Evolutionary conservation across 1,140 invertebrate species (phyloP).

Genomic region (Hermatobates lingyangjiaoensis): DNA sequence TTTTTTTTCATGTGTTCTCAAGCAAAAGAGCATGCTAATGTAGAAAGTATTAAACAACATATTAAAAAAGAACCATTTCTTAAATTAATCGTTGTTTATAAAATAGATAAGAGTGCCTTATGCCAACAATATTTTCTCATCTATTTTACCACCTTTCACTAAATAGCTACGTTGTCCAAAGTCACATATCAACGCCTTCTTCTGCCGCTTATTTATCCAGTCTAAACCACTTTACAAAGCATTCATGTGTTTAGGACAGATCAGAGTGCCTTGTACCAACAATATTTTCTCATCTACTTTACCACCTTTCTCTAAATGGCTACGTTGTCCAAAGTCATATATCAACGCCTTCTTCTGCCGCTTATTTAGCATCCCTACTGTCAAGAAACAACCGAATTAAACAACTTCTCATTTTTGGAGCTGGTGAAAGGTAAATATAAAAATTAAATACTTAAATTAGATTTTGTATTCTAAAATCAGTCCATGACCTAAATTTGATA

Average conservation of each 20-base stretch:
- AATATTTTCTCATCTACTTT: not conserved
- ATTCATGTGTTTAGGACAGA: not conserved
- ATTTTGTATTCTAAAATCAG: too few species aligned
- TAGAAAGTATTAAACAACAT: too few species aligned
- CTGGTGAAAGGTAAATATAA: not conserved
- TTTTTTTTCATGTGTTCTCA: too few species aligned
- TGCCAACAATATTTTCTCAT: not conserved
- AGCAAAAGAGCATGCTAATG: too few species aligned
- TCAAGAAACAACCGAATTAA: not conserved
- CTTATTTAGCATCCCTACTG: not conserved
- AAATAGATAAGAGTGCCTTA: too few species aligned
- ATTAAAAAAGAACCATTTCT: too few species aligned
- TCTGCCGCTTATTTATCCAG: not conserved
- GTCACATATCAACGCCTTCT: not conserved
- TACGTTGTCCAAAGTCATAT: not conserved
- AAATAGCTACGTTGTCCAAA: not conserved
- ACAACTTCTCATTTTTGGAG: not conserved
- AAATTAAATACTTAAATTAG: too few species aligned
- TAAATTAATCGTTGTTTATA: too few species aligned
- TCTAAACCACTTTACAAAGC: too few species aligned
- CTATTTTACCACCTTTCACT: not conserved
- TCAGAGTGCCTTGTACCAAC: not conserved
- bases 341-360: not conserved
- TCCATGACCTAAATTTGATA: too few species aligned
- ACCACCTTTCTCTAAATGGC: not conserved